Percentiles rank a stretch among this genome's conserved stretches.
Conservation (phyloP, 2,888 invertebrate species). For the Diploptera punctata region DNA sequence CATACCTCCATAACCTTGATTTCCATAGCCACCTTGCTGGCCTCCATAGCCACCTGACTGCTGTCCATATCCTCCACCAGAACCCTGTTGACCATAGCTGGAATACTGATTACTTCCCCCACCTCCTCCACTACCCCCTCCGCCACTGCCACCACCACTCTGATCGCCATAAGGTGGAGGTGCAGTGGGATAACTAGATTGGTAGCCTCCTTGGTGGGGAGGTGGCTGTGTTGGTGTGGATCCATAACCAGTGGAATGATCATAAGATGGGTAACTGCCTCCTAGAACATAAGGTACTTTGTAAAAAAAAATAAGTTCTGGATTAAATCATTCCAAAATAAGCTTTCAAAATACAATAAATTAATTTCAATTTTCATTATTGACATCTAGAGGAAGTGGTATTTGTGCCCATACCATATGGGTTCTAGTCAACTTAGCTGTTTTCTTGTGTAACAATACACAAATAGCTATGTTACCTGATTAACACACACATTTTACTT, state of each 20-base stretch:
- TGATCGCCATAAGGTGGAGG: conserved; percentile 40
- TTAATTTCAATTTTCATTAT: too few relatives aligned
- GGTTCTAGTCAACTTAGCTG: too few relatives aligned
- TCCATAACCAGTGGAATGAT: conserved; percentile 36
- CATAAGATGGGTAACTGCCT: conserved; percentile 41
- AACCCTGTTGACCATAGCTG: conserved; percentile 46
- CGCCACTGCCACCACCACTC: conserved; percentile 58
- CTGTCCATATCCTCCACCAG: conserved; percentile 36
- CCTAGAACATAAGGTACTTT: neutral
- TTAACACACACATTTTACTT: too few relatives aligned
- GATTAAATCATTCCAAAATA: too few relatives aligned
- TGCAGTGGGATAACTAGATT: conserved; percentile 39
- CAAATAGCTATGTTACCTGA: too few relatives aligned
- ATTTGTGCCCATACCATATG: too few relatives aligned
- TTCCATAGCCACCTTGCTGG: conserved; percentile 37
- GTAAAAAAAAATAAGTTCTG: too few relatives aligned
- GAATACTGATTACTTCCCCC: conserved; percentile 51
- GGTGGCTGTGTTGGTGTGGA: conserved; percentile 30
- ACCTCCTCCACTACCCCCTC: conserved; percentile 59
- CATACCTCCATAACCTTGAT: conserved; percentile 36
- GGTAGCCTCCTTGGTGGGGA: conserved; percentile 36
- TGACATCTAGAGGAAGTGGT: too few relatives aligned
- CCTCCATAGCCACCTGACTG: conserved; percentile 48
- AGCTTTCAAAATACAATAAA: too few relatives aligned
- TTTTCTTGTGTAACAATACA: too few relatives aligned